Evolutionary conservation across 2,113 vertebrate genomes (phyloP), one percentile per base, ranked within the genome.

Genomic region (Dunckerocampus dactyliophorus): DNA sequence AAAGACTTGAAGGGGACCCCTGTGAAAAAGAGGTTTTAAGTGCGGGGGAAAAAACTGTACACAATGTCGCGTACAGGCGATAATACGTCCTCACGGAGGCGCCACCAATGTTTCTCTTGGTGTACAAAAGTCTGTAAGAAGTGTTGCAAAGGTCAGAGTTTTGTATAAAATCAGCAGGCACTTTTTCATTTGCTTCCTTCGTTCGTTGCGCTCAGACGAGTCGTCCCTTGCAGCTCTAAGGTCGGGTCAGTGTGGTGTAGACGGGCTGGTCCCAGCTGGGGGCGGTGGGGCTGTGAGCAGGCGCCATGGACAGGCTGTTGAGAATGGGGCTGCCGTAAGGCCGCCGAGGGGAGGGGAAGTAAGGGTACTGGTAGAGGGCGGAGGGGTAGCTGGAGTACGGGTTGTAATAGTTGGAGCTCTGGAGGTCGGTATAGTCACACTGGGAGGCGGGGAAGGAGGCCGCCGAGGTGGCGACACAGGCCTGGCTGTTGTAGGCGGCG

Each of bases 391-490:
- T 87, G 0, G 97, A 88, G 73, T 96, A 99, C 0, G 95, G 92
- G 69, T 92, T 91, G 83, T 97, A 97, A 88, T 96, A 97, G 85
- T 90, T 89, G 80, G 94, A 91, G 79, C 92, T 92, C 89, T 96
- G 97, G 56, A 98, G 93, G 87, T 99, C 95, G 49, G 93, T 92
- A 92, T 98, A 98, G 91, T 98, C 96, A 39, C 95, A 96, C 84
- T 94, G 95, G 0, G 95, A 86, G 83, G 92, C 91, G 82, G 92
- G 83, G 73, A 93, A 97, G 15, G 93, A 89, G 59, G 90, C 71
- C 0, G 92, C 85, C 0, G 89, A 78, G 3, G 90, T 81, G 43
- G 93, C 88, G 72, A 92, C 88, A 3, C 93, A 93, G 16, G 92
- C 87, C 82, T 94, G 95, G 62, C 83, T 76, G 0, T 88, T 81